phyloP scores from a whole-genome alignment of 2,113 vertebrate genomes.

The Aldabrachelys gigantea region DNA sequence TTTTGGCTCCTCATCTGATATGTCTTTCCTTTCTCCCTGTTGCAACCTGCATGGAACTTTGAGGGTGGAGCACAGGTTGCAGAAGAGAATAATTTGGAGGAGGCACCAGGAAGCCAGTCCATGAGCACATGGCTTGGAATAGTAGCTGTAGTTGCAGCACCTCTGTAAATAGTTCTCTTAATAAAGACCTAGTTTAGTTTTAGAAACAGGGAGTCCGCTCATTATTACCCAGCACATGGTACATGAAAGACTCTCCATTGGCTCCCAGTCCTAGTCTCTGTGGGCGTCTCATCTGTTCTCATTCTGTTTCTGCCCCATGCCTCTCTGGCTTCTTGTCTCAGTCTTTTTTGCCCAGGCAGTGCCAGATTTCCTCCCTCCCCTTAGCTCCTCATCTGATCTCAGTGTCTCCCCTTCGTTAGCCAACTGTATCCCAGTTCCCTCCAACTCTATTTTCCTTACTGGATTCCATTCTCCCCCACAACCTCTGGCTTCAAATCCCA shows the following conservation, averaged over 20 bases:
- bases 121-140: background rate
- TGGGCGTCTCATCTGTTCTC: background rate
- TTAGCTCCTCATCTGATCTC: no score
- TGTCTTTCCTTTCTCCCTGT: background rate
- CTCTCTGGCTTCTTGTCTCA: background rate
- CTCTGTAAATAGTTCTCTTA: background rate
- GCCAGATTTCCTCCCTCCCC: no score
- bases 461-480: background rate
- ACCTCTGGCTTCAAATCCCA: background rate
- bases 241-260: background rate
- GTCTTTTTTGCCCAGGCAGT: background rate
- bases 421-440: no score
- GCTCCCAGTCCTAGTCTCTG: background rate
- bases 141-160: background rate
- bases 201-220: background rate
- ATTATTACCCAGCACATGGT: background rate
- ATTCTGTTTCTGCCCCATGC: background rate
- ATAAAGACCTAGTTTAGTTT: background rate
- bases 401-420: no score
- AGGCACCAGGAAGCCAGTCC: background rate
- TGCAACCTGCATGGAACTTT: background rate
- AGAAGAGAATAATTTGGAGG: background rate
- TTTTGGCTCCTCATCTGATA: background rate
- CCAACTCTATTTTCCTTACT: no score
- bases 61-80: background rate